Evolutionary conservation across 2,888 invertebrate genomes (phyloP).

Genomic region (Alcis repandata): DNA sequence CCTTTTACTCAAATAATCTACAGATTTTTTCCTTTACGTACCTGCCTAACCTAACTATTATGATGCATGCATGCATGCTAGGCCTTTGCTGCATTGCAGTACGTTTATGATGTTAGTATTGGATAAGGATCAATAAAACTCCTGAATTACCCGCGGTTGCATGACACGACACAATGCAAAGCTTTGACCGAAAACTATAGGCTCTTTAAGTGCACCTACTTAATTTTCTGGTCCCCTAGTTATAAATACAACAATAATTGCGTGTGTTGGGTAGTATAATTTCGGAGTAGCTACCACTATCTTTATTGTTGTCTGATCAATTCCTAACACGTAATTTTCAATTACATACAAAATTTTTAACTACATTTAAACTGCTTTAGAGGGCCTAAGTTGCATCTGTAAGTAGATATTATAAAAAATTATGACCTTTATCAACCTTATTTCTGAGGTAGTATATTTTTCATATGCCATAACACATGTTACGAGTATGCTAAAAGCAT

Average conservation of each 20-base stretch:
- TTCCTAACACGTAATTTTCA: too few species aligned
- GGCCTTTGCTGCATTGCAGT: constrained; percentile 30
- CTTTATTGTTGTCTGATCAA: too few species aligned
- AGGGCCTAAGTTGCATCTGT: too few species aligned
- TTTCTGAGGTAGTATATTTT: not conserved
- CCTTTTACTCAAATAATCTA: too few species aligned
- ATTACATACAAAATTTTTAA: too few species aligned
- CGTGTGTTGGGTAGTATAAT: too few species aligned
- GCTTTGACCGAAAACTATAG: constrained; percentile 9
- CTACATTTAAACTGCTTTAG: too few species aligned
- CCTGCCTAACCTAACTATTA: not conserved
- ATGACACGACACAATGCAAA: constrained; percentile 16
- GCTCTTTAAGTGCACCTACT: too few species aligned
- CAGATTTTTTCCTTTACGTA: not conserved
- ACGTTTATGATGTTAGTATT: not conserved
- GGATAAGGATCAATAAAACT: constrained; percentile 19
- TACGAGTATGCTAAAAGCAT: constrained; percentile 22
- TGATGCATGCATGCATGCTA: constrained; percentile 1
- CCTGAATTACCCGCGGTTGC: constrained; percentile 12
- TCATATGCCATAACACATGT: constrained; percentile 4
- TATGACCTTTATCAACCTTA: not conserved
- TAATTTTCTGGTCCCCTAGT: too few species aligned
- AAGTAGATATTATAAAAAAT: too few species aligned
- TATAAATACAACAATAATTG: too few species aligned
- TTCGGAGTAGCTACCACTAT: too few species aligned